Evolutionary conservation across 2,888 invertebrate genomes (phyloP).

Genomic region (Andrena dorsata): DNA sequence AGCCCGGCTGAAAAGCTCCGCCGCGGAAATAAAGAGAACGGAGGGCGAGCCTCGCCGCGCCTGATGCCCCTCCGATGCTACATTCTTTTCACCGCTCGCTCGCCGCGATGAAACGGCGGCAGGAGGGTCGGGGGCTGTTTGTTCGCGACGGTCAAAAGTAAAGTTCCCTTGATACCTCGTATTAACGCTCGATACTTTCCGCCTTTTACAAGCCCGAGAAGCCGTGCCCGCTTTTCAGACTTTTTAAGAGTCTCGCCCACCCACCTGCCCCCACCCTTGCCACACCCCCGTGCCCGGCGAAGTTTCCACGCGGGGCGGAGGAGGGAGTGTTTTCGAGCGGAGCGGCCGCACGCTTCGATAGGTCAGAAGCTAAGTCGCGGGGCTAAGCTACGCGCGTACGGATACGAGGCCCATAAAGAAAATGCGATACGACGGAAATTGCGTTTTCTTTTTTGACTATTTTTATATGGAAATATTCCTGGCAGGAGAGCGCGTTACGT

Average conservation of each 20-base stretch:
- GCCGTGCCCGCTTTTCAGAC: constrained; percentile 10
- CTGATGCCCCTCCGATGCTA: constrained; percentile 26
- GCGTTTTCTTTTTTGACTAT: not conserved
- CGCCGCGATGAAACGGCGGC: constrained; percentile 25
- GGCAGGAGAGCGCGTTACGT: constrained; percentile 4
- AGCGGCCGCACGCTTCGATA: constrained; percentile 9
- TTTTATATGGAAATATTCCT: constrained; percentile 9
- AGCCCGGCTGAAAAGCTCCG: constrained; percentile 66
- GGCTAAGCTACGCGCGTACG: not conserved
- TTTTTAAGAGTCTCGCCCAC: constrained; percentile 27
- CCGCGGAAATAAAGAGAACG: constrained; percentile 65
- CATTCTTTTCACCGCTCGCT: constrained; percentile 7
- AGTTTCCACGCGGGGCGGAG: constrained; percentile 29
- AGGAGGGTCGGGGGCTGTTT: constrained; percentile 22
- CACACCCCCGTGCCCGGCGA: not conserved
- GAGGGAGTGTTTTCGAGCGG: constrained; percentile 14
- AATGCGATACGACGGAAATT: constrained; percentile 13
- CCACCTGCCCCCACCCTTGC: not conserved
- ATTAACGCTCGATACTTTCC: constrained; percentile 65
- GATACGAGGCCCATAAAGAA: constrained; percentile 1
- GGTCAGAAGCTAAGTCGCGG: constrained; percentile 7
- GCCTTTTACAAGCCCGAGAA: constrained; percentile 41
- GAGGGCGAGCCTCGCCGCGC: constrained; percentile 28
- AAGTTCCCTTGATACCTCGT: constrained; percentile 61
- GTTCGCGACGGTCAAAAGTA: constrained; percentile 48